Percentiles rank a stretch among this genome's conserved stretches.
Conservation (phyloP, 2,888 invertebrate genomes). For the Leptinotarsa rubiginosa region DNA sequence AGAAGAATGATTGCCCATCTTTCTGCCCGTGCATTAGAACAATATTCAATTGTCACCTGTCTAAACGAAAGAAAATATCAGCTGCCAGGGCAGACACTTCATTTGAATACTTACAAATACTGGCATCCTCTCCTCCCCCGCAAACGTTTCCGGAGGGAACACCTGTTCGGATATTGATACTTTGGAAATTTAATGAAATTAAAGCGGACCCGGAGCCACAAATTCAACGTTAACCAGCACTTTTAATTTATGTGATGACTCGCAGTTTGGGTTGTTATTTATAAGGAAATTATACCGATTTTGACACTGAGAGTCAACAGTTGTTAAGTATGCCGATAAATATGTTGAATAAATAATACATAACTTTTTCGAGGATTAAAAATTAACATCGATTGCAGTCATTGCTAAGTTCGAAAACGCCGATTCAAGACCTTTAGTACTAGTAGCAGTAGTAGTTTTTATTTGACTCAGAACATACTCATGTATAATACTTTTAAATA, state of each 20-base stretch:
- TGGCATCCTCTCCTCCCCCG: constrained; percentile 49
- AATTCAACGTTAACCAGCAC: neutral
- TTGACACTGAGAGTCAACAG: neutral
- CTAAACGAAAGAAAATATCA: constrained; percentile 38
- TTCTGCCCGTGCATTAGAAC: neutral
- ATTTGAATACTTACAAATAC: constrained; percentile 55
- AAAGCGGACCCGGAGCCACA: constrained; percentile 21
- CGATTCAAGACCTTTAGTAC: too few species aligned
- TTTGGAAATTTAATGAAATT: constrained; percentile 39
- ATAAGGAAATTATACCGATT: constrained; percentile 2
- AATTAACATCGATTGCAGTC: too few species aligned
- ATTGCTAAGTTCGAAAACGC: too few species aligned
- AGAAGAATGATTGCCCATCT: neutral
- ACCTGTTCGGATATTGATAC: constrained; percentile 53
- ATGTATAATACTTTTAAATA: too few species aligned
- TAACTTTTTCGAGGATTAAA: too few species aligned
- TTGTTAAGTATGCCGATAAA: neutral
- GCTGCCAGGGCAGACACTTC: constrained; percentile 40
- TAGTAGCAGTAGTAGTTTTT: too few species aligned
- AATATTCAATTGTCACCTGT: constrained; percentile 38
- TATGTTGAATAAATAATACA: too few species aligned
- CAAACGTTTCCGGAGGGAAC: constrained; percentile 50
- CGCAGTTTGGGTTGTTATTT: neutral
- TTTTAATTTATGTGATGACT: constrained; percentile 16
- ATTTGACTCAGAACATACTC: too few species aligned